These are phyloP conservation scores for Phenganax stokvisi DNA, from an alignment of 92 coral and sea anemone genomes.

Conservation along the genomic window DNA sequence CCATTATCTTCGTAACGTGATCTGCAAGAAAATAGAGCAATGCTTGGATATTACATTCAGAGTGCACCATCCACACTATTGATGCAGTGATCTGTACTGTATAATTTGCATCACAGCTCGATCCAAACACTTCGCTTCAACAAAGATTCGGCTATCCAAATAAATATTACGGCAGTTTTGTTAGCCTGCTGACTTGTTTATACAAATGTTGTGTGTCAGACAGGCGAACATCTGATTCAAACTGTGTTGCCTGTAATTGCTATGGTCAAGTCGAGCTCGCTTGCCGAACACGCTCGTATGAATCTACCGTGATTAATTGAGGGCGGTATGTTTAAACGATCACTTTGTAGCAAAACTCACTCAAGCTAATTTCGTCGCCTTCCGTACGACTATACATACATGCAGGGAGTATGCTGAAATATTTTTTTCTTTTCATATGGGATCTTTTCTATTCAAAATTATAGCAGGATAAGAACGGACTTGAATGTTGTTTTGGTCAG, in stretches of 20 bases:
- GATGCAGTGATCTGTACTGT: not conserved
- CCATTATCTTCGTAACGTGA: not conserved
- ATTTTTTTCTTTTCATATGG: too few species aligned
- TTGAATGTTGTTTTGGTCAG: too few species aligned
- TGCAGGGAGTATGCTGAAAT: too few species aligned
- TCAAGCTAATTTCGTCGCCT: too few species aligned
- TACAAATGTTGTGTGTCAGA: slow-evolving; percentile 9
- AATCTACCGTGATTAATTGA: not conserved
- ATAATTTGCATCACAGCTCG: too few species aligned
- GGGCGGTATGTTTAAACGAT: not conserved
- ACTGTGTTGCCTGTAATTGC: slow-evolving; percentile 17
- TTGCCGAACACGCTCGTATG: slow-evolving; percentile 2
- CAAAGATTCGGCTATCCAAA: not conserved
- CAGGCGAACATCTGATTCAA: slow-evolving; percentile 3
- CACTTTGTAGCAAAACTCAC: not conserved
- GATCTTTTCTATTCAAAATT: too few species aligned
- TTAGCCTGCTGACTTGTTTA: slow-evolving; percentile 21
- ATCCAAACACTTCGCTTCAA: not conserved
- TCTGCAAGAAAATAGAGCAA: slow-evolving; percentile 17
- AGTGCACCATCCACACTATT: not conserved
- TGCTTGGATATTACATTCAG: not conserved
- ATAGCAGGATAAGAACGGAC: too few species aligned
- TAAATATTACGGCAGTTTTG: not conserved
- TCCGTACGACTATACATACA: not conserved
- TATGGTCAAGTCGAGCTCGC: not conserved